Conservation (phyloP, 2,888 invertebrate species). For the Metalampra italica region DNA sequence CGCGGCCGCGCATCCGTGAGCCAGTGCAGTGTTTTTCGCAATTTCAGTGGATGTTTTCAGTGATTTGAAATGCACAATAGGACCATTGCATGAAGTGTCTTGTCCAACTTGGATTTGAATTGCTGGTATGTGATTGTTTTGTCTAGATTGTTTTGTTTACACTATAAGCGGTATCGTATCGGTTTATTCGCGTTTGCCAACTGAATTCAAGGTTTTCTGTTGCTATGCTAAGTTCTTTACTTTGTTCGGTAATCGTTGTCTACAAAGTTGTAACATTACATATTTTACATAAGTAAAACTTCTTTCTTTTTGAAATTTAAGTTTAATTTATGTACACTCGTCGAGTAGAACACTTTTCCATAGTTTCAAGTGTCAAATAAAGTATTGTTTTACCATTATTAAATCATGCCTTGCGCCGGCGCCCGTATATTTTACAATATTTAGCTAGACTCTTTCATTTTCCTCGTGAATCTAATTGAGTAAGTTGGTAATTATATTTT, state of each 20-base stretch:
- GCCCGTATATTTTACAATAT: background rate
- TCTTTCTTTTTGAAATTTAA: too few species aligned
- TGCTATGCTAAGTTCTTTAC: too few species aligned
- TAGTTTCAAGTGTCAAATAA: background rate
- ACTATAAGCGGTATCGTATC: too few species aligned
- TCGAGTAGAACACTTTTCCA: background rate
- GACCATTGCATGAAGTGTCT: background rate
- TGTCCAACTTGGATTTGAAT: too few species aligned
- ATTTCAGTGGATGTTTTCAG: background rate
- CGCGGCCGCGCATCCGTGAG: conserved; percentile 16
- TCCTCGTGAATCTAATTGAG: background rate
- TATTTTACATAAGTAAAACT: too few species aligned
- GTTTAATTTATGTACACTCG: background rate
- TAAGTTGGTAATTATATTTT: background rate
- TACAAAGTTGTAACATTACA: too few species aligned
- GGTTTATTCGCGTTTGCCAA: too few species aligned
- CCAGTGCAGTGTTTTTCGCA: background rate
- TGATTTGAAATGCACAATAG: background rate
- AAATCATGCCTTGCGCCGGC: background rate
- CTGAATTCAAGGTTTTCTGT: too few species aligned
- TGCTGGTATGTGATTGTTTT: too few species aligned
- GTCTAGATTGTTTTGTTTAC: too few species aligned
- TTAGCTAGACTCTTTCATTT: background rate
- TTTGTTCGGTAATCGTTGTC: too few species aligned
- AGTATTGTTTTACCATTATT: background rate